Percentiles rank a stretch among this genome's conserved stretches.
These are phyloP conservation scores for Leucophenga varia DNA, from an alignment of 1,140 invertebrate genomes.

Conservation along the genomic window DNA sequence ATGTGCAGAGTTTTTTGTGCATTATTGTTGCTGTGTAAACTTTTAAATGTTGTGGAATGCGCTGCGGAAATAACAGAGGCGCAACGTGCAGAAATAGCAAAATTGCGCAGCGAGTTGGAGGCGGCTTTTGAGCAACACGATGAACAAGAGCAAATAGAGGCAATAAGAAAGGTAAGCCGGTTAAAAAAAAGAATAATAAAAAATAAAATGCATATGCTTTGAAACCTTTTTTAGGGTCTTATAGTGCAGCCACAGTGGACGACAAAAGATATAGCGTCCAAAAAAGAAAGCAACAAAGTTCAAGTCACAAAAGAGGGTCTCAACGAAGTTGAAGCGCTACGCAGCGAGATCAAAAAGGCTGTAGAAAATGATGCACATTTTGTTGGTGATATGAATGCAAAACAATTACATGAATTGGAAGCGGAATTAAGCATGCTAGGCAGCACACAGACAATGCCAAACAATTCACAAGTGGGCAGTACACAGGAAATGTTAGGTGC, in stretches of 20 bases:
- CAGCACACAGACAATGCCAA: neutral
- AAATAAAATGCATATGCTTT: neutral
- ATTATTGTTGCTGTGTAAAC: too few relatives aligned
- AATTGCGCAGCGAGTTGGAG: constrained; percentile 32
- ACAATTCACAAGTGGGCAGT: neutral
- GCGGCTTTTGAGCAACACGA: constrained; percentile 26
- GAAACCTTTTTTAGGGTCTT: constrained; percentile 19
- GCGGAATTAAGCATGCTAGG: constrained; percentile 13
- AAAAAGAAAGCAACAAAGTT: constrained; percentile 17
- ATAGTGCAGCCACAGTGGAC: constrained; percentile 43
- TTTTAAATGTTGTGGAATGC: too few relatives aligned
- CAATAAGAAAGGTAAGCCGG: constrained; percentile 5
- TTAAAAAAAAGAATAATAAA: too few relatives aligned
- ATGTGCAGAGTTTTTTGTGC: too few relatives aligned
- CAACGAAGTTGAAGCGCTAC: constrained; percentile 18
- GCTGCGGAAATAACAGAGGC: neutral
- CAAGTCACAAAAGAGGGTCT: constrained; percentile 21
- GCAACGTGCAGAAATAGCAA: constrained; percentile 30
- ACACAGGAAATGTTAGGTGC: neutral
- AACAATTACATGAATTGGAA: constrained; percentile 22
- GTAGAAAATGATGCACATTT: constrained; percentile 10
- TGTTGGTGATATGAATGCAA: constrained; percentile 6
- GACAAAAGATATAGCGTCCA: neutral
- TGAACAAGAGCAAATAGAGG: neutral
- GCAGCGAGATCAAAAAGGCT: constrained; percentile 33